phyloP scores from a whole-genome alignment of 2,888 invertebrate genomes.

The Andrena trimmerana region DNA sequence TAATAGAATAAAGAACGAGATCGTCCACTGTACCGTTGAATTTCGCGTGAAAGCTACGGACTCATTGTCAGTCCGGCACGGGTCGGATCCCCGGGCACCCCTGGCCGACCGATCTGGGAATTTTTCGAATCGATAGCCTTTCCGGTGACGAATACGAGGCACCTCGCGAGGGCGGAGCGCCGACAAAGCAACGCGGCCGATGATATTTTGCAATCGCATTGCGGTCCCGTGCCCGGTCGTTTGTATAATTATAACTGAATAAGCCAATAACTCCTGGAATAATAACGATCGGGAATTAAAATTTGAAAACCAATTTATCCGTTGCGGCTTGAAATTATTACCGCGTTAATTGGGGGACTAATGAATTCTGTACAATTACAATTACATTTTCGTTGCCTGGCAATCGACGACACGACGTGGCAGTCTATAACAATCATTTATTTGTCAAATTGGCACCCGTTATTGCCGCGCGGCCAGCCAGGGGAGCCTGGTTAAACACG shows the following conservation, averaged over 20 bases:
- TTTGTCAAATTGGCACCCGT: conserved; percentile 47
- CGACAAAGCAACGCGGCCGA: conserved; percentile 14
- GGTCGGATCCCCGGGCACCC: too few relatives aligned
- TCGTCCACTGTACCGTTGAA: conserved; percentile 8
- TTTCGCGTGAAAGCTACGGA: neutral
- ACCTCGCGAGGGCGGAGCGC: conserved; percentile 16
- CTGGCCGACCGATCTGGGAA: neutral
- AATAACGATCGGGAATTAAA: conserved; percentile 70
- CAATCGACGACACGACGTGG: conserved; percentile 32
- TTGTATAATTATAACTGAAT: conserved; percentile 68
- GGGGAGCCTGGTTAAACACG: conserved; percentile 38
- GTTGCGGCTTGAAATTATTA: conserved; percentile 67
- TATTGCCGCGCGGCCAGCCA: conserved; percentile 14
- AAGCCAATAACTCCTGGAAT: conserved; percentile 65
- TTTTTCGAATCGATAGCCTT: conserved; percentile 14
- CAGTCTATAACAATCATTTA: conserved; percentile 54
- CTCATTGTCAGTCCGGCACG: too few relatives aligned
- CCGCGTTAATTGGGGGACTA: conserved; percentile 69
- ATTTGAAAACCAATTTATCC: conserved; percentile 71
- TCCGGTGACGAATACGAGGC: conserved; percentile 1
- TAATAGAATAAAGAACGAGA: neutral
- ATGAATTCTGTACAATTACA: conserved; percentile 66
- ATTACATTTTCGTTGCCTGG: conserved; percentile 50
- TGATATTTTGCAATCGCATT: conserved; percentile 57
- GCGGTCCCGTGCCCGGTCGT: conserved; percentile 52